These are phyloP conservation scores for Montipora cactus DNA, from an alignment of 64 coral and sea anemone genomes.

Conservation along the genomic window DNA sequence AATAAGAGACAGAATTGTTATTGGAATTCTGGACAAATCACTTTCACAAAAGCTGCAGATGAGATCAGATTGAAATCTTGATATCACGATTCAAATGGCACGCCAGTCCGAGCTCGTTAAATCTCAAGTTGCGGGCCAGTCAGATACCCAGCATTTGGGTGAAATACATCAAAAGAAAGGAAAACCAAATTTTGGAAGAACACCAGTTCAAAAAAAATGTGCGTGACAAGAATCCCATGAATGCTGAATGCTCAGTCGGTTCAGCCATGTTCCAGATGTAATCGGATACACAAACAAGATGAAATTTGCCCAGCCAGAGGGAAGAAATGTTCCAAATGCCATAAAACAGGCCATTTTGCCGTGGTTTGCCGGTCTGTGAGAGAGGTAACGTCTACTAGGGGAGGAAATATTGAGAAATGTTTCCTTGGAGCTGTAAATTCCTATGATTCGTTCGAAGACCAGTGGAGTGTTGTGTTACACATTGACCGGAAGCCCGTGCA, in stretches of 20 bases:
- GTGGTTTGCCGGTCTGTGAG: not conserved
- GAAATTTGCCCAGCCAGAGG: slow-evolving; percentile 25
- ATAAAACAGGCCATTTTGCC: slow-evolving; percentile 37
- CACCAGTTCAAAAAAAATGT: not conserved
- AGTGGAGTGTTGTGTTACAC: slow-evolving; percentile 15
- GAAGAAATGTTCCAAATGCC: slow-evolving; percentile 29
- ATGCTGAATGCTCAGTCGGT: not conserved
- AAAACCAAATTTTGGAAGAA: not conserved
- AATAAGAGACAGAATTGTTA: slow-evolving; percentile 27
- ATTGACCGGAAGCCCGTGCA: not conserved
- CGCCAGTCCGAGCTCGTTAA: not conserved
- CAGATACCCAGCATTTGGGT: not conserved
- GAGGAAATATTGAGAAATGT: not conserved
- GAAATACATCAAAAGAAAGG: not conserved
- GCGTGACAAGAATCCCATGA: not conserved
- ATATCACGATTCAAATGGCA: not conserved
- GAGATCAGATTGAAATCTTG: slow-evolving; percentile 2
- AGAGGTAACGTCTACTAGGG: not conserved
- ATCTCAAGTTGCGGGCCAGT: slow-evolving; percentile 15
- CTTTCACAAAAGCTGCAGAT: slow-evolving; percentile 20
- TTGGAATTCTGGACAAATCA: slow-evolving; percentile 22
- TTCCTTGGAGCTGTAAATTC: slow-evolving; percentile 9
- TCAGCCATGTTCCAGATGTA: not conserved
- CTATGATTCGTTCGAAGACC: too few species aligned
- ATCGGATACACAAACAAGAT: not conserved